Evolutionary conservation across 2,113 vertebrate genomes (phyloP).

Genomic region (Circaetus gallicus): DNA sequence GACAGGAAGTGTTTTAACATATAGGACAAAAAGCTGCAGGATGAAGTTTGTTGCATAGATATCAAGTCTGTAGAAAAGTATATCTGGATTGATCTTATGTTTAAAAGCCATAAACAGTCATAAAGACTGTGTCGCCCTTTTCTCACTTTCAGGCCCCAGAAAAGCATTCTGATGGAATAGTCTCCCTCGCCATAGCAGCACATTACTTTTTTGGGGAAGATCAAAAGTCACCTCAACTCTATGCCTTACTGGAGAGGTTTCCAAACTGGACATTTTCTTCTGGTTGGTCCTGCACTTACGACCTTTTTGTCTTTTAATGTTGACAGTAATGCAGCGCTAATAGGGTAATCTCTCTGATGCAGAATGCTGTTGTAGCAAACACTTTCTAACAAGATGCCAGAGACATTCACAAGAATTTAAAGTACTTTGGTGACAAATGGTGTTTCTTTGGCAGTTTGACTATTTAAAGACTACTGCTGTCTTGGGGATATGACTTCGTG

Average conservation of each 20-base stretch:
- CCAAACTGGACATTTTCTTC: conserved; percentile 90
- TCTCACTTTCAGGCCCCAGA: conserved; percentile 67
- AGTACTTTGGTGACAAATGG: not conserved
- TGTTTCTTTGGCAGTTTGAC: conserved; percentile 19
- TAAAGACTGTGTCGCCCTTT: not conserved
- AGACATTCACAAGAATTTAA: not conserved
- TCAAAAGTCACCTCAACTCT: conserved; percentile 79
- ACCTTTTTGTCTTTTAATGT: conserved; percentile 80
- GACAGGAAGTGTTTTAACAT: not conserved
- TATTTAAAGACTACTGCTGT: not conserved
- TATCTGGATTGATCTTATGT: not conserved
- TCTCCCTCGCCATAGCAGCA: conserved; percentile 86
- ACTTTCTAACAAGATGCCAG: not conserved
- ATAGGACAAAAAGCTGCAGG: not conserved
- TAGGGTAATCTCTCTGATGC: not conserved
- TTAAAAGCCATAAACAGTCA: not conserved
- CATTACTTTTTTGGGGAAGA: conserved; percentile 90
- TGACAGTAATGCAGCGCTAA: not conserved
- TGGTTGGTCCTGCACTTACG: conserved; percentile 92
- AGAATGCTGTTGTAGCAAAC: not conserved
- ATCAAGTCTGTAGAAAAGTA: not conserved
- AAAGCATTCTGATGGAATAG: conserved; percentile 73
- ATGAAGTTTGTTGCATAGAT: not conserved
- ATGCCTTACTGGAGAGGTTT: conserved; percentile 76
- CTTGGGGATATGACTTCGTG: conserved; percentile 6